Conservation (phyloP, 1,140 invertebrate species). For the Helicoverpa zea region DNA sequence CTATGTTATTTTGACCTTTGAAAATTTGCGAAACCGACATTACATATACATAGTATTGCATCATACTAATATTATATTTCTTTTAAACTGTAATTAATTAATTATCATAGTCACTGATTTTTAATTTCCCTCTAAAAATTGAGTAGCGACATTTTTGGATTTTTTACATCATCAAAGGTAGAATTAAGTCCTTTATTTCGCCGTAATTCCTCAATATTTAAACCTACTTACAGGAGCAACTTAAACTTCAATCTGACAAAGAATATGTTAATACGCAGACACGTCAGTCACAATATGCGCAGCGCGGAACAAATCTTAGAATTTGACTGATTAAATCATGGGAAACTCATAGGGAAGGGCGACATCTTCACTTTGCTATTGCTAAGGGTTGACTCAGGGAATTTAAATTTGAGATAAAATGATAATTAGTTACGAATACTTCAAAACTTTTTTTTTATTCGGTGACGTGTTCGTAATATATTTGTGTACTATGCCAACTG, state of each 20-base stretch:
- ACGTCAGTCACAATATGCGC: conserved; percentile 28
- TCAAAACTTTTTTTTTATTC: no score
- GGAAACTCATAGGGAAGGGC: conserved; percentile 53
- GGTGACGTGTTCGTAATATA: no score
- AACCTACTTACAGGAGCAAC: background rate
- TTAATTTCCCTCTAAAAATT: no score
- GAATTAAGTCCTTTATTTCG: background rate
- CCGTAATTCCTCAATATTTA: background rate
- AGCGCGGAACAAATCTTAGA: conserved; percentile 12
- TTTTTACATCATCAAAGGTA: background rate
- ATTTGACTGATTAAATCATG: conserved; percentile 64
- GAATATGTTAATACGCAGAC: conserved; percentile 7
- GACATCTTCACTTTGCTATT: conserved; percentile 56
- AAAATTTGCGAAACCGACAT: no score
- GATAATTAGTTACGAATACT: background rate
- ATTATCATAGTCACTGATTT: no score
- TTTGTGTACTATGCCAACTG: no score
- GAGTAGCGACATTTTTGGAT: no score
- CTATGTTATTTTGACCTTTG: background rate
- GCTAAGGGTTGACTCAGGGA: conserved; percentile 30
- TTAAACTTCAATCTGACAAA: background rate
- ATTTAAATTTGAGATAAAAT: background rate
- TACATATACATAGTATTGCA: no score
- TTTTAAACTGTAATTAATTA: no score
- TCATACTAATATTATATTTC: no score